phyloP scores from a whole-genome alignment of 2,113 vertebrate genomes.

The Hippocampus zosterae region DNA sequence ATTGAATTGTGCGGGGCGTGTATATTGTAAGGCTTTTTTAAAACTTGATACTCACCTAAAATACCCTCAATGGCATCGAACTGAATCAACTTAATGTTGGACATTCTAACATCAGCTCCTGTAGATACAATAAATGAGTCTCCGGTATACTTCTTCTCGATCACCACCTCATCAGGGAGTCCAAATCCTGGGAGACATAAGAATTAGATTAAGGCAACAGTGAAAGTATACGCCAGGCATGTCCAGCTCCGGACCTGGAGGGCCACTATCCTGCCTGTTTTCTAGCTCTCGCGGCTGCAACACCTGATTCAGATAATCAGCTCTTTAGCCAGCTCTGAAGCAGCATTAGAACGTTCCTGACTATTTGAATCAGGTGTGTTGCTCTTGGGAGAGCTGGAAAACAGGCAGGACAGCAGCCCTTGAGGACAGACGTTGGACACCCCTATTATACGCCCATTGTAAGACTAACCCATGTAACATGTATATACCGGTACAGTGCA shows the following conservation, averaged over 20 bases:
- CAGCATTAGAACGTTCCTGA: no score
- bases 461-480: background rate
- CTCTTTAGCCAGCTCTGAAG: no score
- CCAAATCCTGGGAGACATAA: conserved; percentile 78
- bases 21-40: background rate
- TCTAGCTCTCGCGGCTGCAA: no score
- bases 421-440: no score
- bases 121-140: conserved; percentile 87
- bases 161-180: conserved; percentile 87
- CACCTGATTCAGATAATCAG: no score
- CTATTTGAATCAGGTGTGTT: no score
- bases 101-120: conserved; percentile 78
- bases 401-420: no score
- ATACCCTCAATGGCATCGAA: conserved; percentile 90
- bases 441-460: background rate
- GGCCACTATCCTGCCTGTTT: no score
- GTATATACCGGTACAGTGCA: background rate
- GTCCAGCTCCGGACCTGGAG: no score
- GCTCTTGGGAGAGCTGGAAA: no score
- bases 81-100: conserved; percentile 87
- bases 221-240: background rate
- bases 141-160: conserved; percentile 86
- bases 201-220: background rate
- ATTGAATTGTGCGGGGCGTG: background rate
- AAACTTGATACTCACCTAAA: conserved; percentile 80